Evolutionary conservation across 2,888 invertebrate species (phyloP).

Genomic region (Plagodis dolabraria): DNA sequence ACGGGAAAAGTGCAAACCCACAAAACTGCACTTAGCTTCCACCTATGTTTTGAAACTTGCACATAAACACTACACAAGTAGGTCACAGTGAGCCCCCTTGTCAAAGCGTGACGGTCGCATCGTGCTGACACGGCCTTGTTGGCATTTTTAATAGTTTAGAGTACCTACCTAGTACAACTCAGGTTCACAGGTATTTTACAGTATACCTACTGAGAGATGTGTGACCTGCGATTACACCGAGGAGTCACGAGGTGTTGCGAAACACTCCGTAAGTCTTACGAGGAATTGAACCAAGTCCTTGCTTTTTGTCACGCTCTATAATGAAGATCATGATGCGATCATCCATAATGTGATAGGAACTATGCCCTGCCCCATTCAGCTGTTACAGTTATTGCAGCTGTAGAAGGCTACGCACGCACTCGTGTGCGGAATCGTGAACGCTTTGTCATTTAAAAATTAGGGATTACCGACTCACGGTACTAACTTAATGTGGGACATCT

Average conservation of each 20-base stretch:
- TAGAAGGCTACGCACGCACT: slow-evolving; percentile 4
- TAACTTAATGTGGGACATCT: too few species aligned
- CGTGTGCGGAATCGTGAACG: slow-evolving; percentile 2
- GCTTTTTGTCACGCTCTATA: slow-evolving; percentile 17
- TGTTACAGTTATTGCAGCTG: slow-evolving; percentile 27
- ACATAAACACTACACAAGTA: slow-evolving; percentile 15
- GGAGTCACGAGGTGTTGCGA: slow-evolving; percentile 67
- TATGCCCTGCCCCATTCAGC: slow-evolving; percentile 10
- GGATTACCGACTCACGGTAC: too few species aligned
- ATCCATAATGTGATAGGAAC: slow-evolving; percentile 17
- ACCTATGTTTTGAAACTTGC: slow-evolving; percentile 17
- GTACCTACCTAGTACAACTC: slow-evolving; percentile 14
- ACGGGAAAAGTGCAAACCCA: neutral
- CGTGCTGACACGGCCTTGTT: slow-evolving; percentile 38
- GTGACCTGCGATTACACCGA: slow-evolving; percentile 56
- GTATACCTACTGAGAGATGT: slow-evolving; percentile 39
- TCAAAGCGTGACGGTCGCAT: slow-evolving; percentile 35
- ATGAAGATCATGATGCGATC: slow-evolving; percentile 26
- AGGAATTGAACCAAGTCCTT: slow-evolving; percentile 37
- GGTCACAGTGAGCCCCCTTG: slow-evolving; percentile 30
- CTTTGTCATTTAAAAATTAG: slow-evolving; percentile 11
- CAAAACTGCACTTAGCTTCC: neutral
- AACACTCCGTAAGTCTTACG: slow-evolving; percentile 43
- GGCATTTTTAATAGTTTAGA: slow-evolving; percentile 28
- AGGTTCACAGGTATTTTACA: slow-evolving; percentile 41